Percentiles rank a stretch among this genome's conserved stretches.
Evolutionary conservation across 2,113 vertebrate species (phyloP).

Genomic region (Aldabrachelys gigantea): DNA sequence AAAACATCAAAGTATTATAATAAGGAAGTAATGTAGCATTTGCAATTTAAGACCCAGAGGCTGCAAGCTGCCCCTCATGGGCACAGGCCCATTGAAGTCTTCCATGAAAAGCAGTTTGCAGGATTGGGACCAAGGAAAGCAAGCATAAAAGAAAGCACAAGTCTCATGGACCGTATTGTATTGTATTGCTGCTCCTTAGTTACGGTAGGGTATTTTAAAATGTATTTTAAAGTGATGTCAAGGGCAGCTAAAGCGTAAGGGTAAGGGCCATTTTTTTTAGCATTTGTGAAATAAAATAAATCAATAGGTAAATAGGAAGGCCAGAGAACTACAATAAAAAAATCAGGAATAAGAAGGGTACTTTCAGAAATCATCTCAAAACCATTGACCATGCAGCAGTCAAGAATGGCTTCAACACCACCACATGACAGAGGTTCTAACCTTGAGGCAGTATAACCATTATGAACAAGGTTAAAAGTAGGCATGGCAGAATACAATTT

Average conservation of each 20-base stretch:
- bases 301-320: not conserved
- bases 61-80: constrained; percentile 22
- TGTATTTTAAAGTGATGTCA: not conserved
- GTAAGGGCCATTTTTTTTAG: not conserved
- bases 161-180: not conserved
- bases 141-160: not conserved
- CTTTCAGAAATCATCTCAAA: constrained; percentile 21
- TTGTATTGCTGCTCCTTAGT: not conserved
- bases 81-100: not conserved
- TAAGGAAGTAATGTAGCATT: not conserved
- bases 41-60: constrained; percentile 44
- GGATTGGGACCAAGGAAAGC: not conserved
- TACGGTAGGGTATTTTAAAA: not conserved
- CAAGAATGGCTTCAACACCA: not conserved
- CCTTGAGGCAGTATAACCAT: not conserved
- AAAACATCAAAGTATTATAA: constrained; percentile 1
- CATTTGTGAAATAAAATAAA: not conserved
- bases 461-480: not conserved
- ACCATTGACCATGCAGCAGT: constrained; percentile 17
- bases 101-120: constrained; percentile 46
- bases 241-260: not conserved
- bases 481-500: not conserved
- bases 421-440: not conserved
- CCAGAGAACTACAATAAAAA: not conserved
- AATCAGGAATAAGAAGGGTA: not conserved